phyloP scores from a whole-genome alignment of 2,113 vertebrate genomes.

The Salvator merianae region DNA sequence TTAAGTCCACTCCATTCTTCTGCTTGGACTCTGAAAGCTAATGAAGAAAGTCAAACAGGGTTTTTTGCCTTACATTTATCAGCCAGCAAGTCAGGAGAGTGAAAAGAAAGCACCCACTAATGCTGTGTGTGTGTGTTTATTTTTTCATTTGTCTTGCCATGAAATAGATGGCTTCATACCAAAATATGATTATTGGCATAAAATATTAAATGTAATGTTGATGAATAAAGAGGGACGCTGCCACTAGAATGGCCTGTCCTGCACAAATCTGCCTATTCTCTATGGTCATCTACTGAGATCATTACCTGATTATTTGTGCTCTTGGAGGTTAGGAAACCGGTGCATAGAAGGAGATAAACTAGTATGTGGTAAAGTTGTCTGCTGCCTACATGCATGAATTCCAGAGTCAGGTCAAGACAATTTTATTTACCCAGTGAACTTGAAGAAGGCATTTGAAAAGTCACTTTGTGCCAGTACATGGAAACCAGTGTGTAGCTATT shows the following conservation, averaged over 20 bases:
- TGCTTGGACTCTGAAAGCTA: no score
- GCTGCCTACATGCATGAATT: not conserved
- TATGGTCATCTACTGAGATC: not conserved
- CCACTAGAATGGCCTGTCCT: not conserved
- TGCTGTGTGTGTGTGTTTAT: no score
- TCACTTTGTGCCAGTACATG: not conserved
- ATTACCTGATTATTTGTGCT: not conserved
- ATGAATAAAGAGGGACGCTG: not conserved
- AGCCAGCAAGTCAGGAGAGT: no score
- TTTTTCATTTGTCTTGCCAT: no score
- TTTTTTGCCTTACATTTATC: no score
- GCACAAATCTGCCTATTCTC: not conserved
- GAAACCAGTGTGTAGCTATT: conserved; percentile 2
- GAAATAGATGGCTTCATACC: no score
- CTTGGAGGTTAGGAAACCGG: not conserved
- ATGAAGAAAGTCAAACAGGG: no score
- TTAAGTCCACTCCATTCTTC: no score
- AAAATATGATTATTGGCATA: not conserved
- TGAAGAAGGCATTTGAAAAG: not conserved
- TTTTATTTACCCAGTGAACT: not conserved
- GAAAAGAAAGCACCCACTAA: no score
- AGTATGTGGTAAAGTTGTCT: not conserved
- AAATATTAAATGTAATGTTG: not conserved
- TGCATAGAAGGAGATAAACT: not conserved
- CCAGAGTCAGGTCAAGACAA: not conserved